phyloP scores from a whole-genome alignment of 2,797 vertebrate species.

The Graptemys geographica region DNA sequence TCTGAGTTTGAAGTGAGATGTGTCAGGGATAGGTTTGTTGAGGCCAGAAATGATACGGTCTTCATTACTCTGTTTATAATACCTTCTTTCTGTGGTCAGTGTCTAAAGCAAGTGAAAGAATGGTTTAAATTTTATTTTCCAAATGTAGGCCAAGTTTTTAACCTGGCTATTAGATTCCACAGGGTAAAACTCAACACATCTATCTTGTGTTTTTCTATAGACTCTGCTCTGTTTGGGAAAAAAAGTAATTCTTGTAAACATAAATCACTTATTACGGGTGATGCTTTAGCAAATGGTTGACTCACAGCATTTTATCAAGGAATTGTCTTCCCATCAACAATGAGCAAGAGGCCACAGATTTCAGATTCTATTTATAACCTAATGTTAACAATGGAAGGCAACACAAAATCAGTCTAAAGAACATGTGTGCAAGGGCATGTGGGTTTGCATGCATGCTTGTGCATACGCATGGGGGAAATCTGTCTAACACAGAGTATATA shows the following conservation, averaged over 20 bases:
- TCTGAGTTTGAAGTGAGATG: constrained; percentile 61
- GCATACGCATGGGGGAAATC: neutral
- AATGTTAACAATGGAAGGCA: neutral
- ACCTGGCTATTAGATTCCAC: constrained; percentile 67
- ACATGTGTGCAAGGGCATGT: neutral
- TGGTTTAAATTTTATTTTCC: constrained; percentile 77
- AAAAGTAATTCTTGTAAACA: neutral
- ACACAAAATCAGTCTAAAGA: constrained; percentile 9
- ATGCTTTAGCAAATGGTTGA: neutral
- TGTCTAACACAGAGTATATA: neutral
- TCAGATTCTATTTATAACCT: neutral
- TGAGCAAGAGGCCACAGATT: neutral
- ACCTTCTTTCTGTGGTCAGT: constrained; percentile 62
- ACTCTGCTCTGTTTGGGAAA: neutral
- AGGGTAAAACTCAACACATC: constrained; percentile 60
- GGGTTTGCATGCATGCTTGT: neutral
- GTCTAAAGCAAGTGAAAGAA: constrained; percentile 74
- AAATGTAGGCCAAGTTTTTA: constrained; percentile 76
- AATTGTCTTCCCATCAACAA: neutral
- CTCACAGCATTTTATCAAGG: neutral
- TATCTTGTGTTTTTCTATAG: constrained; percentile 50
- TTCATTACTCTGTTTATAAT: constrained; percentile 72
- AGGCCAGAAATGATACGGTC: constrained; percentile 41
- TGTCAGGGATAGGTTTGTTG: constrained; percentile 51
- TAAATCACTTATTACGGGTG: neutral